phyloP scores from a whole-genome alignment of 2,888 invertebrate species.

The Smittia aterrima region DNA sequence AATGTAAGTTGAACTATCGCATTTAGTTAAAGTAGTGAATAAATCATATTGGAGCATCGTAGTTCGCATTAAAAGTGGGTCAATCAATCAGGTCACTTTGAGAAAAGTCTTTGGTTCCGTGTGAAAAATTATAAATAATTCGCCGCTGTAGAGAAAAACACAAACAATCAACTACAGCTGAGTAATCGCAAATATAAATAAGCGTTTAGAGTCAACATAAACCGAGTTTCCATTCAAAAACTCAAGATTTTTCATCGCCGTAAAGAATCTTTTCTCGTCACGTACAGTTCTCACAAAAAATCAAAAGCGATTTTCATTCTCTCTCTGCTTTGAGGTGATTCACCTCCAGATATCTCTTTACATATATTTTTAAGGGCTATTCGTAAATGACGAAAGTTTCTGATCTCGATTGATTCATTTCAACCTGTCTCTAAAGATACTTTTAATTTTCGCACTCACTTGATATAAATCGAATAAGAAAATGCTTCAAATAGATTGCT shows the following conservation, averaged over 20 bases:
- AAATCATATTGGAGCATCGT: no score
- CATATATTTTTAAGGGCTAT: no score
- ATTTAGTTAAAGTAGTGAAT: neutral
- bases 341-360: slow-evolving; percentile 22
- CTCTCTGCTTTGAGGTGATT: neutral
- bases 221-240: neutral
- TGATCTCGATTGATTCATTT: neutral
- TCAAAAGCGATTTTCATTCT: neutral
- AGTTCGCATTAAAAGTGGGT: no score
- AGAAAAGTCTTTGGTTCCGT: slow-evolving; percentile 16
- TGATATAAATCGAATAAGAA: no score
- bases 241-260: neutral
- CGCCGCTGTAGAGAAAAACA: neutral
- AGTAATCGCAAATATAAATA: neutral
- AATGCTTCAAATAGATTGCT: no score
- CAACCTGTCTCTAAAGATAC: no score
- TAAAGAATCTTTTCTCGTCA: neutral
- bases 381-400: no score
- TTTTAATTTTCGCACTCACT: no score
- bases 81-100: slow-evolving; percentile 33
- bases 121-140: slow-evolving; percentile 14
- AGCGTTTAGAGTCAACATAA: neutral
- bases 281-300: slow-evolving; percentile 34
- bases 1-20: neutral
- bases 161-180: neutral